These are phyloP conservation scores for Agelas oroides DNA, from an alignment of 37 sponge, comb jelly and placozoan species.

Conservation along the genomic window DNA sequence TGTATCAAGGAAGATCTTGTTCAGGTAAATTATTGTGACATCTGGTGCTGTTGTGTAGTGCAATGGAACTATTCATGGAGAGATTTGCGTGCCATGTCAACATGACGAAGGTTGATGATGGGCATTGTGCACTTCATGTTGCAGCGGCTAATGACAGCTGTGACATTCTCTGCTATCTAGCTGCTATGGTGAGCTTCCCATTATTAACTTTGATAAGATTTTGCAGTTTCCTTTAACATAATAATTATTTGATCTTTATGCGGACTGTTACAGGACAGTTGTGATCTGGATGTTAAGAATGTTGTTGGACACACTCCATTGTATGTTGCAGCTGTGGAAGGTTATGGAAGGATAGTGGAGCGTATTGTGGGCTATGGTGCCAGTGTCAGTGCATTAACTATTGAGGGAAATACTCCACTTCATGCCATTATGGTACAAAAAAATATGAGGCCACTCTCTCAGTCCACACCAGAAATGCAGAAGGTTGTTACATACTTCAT, in stretches of 20 bases:
- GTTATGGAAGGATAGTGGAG: constrained; percentile 15
- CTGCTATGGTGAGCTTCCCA: not conserved
- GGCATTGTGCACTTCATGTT: constrained; percentile 32
- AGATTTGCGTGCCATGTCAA: constrained; percentile 25
- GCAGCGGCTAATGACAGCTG: constrained; percentile 6
- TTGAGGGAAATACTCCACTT: constrained; percentile 15
- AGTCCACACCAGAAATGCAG: not conserved
- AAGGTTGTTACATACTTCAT: not conserved
- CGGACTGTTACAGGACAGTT: constrained; percentile 6
- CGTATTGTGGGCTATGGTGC: constrained; percentile 13
- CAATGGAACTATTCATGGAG: constrained; percentile 30
- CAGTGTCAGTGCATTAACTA: not conserved
- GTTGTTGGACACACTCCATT: constrained; percentile 3
- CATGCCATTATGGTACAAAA: not conserved
- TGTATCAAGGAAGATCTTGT: too few relatives aligned
- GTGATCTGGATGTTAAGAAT: not conserved
- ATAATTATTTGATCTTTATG: too few relatives aligned
- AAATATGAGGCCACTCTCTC: not conserved
- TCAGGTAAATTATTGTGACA: too few relatives aligned
- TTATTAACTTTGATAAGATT: too few relatives aligned
- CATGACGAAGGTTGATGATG: constrained; percentile 43
- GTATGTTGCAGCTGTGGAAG: constrained; percentile 21
- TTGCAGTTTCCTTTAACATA: too few relatives aligned
- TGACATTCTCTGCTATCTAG: not conserved
- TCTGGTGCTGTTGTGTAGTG: constrained; percentile 4